Percentiles rank a stretch among this genome's conserved stretches.
These are phyloP conservation scores for Hypena proboscidalis DNA, from an alignment of 2,888 invertebrate species.

Conservation along the genomic window DNA sequence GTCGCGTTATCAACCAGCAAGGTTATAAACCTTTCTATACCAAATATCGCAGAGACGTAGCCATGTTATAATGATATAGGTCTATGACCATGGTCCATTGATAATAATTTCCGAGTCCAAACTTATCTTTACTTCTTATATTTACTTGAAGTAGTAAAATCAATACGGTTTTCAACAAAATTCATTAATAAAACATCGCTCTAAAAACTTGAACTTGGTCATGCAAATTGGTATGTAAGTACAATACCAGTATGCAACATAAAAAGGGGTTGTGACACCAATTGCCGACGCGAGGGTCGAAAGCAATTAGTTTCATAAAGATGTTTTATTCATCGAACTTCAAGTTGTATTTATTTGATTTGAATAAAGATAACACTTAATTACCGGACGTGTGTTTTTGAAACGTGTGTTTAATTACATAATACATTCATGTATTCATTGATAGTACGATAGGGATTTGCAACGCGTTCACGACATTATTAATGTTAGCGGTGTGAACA, in stretches of 20 bases:
- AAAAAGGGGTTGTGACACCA: conserved; percentile 5
- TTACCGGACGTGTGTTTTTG: conserved; percentile 23
- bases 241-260: not conserved
- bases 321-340: conserved; percentile 29
- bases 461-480: not conserved
- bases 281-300: conserved; percentile 12
- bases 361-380: conserved; percentile 28
- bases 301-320: conserved; percentile 24
- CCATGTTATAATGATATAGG: no score
- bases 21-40: no score
- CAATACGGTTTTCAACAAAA: no score
- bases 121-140: no score
- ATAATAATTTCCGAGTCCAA: no score
- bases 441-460: conserved; percentile 7
- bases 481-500: not conserved
- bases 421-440: conserved; percentile 9
- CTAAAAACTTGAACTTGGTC: no score
- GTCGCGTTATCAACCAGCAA: no score
- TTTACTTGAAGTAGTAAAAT: no score
- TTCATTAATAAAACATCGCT: no score
- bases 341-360: conserved; percentile 22
- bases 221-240: not conserved
- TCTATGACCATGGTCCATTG: no score
- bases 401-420: conserved; percentile 19
- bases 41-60: no score